A percentile compares a stretch with the other conserved stretches of the same genome.
Conservation (phyloP, 2,113 vertebrate species). For the Apaloderma vittatum region DNA sequence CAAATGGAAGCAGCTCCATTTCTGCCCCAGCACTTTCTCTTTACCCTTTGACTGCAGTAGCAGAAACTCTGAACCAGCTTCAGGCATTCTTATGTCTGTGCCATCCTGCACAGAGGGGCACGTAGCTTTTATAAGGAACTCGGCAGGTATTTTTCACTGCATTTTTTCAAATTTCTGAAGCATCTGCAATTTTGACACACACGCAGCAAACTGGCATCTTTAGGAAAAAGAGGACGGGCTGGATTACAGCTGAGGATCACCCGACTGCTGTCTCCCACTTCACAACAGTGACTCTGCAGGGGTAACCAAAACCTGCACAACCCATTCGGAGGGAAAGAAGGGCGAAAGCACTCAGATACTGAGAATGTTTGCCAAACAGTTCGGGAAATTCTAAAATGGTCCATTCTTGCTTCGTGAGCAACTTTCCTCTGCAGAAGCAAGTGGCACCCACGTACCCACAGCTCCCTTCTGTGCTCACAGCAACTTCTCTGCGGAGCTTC, state of each 20-base stretch:
- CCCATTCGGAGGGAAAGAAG: neutral
- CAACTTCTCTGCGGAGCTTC: neutral
- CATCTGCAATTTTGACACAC: neutral
- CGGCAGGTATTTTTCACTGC: neutral
- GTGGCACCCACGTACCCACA: neutral
- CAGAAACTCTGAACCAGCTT: neutral
- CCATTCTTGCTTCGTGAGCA: neutral
- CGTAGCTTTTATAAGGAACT: neutral
- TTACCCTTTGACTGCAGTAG: accelerated
- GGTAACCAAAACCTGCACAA: neutral
- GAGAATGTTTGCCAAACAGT: neutral
- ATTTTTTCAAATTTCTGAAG: neutral
- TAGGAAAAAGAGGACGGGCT: neutral
- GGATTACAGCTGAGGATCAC: neutral
- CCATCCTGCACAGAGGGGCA: neutral
- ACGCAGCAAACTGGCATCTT: neutral
- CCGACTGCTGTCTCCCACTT: neutral
- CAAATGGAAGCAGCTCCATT: neutral
- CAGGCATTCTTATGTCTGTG: neutral
- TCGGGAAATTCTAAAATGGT: neutral
- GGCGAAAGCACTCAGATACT: neutral
- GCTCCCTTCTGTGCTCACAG: accelerated
- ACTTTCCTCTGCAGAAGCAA: neutral
- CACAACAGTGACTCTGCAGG: accelerated
- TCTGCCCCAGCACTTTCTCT: neutral